phyloP scores from a whole-genome alignment of 1,140 invertebrate species.

The Eupristina koningsbergeri region DNA sequence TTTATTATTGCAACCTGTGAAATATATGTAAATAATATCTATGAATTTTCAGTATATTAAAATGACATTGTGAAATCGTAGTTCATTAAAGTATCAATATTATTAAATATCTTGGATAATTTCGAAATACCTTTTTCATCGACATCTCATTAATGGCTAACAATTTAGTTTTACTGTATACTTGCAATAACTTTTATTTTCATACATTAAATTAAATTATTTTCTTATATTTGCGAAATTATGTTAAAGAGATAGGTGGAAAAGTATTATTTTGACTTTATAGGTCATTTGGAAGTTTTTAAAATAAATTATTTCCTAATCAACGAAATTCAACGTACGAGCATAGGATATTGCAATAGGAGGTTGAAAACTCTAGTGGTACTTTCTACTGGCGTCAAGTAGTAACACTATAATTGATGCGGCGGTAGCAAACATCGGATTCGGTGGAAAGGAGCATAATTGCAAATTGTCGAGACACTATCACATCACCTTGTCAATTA shows the following conservation, averaged over 20 bases:
- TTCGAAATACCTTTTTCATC: neutral
- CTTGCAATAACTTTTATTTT: neutral
- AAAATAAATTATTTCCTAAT: neutral
- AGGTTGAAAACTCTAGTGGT: neutral
- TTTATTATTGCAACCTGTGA: no score
- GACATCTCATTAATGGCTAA: no score
- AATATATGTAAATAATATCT: no score
- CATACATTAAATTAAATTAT: neutral
- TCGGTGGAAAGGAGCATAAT: no score
- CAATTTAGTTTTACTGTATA: no score
- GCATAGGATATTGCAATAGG: neutral
- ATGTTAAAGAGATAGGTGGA: no score
- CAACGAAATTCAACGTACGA: neutral
- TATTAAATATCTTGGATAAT: neutral
- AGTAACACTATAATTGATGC: constrained; percentile 41
- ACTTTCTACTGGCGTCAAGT: neutral
- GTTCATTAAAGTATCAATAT: neutral
- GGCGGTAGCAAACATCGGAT: no score
- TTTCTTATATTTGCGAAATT: neutral
- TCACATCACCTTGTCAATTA: constrained; percentile 47
- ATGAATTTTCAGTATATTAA: neutral
- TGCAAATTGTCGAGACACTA: constrained; percentile 28
- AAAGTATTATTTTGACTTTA: no score
- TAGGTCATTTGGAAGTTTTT: no score
- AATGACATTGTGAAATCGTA: neutral